Conservation (phyloP, 2,888 invertebrate species). For the Ypsolopha sequella region DNA sequence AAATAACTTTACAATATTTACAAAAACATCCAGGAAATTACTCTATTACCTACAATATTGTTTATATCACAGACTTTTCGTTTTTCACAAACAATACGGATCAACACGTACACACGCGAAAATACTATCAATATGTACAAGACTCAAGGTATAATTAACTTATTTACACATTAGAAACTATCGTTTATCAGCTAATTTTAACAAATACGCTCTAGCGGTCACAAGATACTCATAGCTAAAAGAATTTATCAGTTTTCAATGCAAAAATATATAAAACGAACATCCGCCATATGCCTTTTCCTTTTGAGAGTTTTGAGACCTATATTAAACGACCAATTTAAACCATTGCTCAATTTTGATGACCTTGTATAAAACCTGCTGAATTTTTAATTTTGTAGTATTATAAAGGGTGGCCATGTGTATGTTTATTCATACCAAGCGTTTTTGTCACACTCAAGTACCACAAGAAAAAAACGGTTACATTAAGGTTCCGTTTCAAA, state of each 20-base stretch:
- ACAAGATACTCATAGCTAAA: slow-evolving; percentile 70
- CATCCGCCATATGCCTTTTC: slow-evolving; percentile 73
- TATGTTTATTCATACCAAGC: too few relatives aligned
- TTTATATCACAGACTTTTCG: slow-evolving; percentile 75
- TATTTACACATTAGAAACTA: slow-evolving; percentile 70
- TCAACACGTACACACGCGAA: slow-evolving; percentile 71
- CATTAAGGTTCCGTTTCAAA: too few relatives aligned
- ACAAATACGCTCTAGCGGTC: slow-evolving; percentile 67
- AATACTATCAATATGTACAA: slow-evolving; percentile 68
- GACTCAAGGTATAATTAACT: slow-evolving; percentile 65
- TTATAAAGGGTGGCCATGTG: too few relatives aligned
- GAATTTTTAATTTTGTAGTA: too few relatives aligned
- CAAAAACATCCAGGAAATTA: slow-evolving; percentile 65
- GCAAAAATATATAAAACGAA: slow-evolving; percentile 72
- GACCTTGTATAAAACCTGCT: too few relatives aligned
- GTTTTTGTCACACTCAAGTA: too few relatives aligned
- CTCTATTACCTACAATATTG: slow-evolving; percentile 65
- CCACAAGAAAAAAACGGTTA: too few relatives aligned
- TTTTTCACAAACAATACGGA: slow-evolving; percentile 70
- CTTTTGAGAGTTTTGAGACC: too few relatives aligned
- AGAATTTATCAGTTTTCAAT: slow-evolving; percentile 70
- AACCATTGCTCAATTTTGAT: too few relatives aligned
- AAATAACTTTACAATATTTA: slow-evolving; percentile 67
- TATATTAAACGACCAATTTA: slow-evolving; percentile 33
- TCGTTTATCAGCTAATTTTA: slow-evolving; percentile 65